Percentiles rank a stretch among this genome's conserved stretches.
phyloP scores from a whole-genome alignment of 30 jellyfish, hydroid and myxozoan species.

The Nemopilema nomurai region DNA sequence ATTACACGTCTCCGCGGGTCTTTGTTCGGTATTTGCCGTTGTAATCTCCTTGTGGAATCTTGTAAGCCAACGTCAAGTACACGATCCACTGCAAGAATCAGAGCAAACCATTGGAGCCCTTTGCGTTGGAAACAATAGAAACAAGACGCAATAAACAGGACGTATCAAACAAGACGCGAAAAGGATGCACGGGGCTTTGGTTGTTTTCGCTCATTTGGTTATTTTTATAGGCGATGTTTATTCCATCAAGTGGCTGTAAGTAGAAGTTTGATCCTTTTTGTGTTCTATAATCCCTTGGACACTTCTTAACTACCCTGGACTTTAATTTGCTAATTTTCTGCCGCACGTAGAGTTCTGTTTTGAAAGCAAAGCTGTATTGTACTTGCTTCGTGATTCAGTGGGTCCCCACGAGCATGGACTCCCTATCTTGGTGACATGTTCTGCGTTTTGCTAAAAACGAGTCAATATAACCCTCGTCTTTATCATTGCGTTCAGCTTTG shows the following conservation, averaged over 20 bases:
- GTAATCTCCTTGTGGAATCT: not conserved
- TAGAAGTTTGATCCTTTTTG: not conserved
- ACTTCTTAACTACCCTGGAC: not conserved
- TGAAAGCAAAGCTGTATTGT: not conserved
- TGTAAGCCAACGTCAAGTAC: not conserved
- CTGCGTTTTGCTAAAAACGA: no score
- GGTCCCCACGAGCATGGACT: no score
- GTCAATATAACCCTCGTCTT: no score
- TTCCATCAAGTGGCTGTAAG: constrained; percentile 46
- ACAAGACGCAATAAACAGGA: not conserved
- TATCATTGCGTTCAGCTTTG: no score
- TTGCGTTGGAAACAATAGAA: not conserved
- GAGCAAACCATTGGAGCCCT: not conserved
- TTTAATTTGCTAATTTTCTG: not conserved
- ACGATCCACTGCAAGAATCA: not conserved
- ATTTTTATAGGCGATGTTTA: constrained; percentile 21
- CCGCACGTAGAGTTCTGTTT: not conserved
- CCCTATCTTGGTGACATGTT: no score
- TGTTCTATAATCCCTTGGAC: not conserved
- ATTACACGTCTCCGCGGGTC: not conserved
- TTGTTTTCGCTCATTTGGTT: not conserved
- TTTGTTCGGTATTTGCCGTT: not conserved
- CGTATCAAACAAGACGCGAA: not conserved
- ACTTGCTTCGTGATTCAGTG: not conserved
- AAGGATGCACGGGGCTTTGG: not conserved